Evolutionary conservation across 2,888 invertebrate species (phyloP).

Genomic region (Torymus texanus): DNA sequence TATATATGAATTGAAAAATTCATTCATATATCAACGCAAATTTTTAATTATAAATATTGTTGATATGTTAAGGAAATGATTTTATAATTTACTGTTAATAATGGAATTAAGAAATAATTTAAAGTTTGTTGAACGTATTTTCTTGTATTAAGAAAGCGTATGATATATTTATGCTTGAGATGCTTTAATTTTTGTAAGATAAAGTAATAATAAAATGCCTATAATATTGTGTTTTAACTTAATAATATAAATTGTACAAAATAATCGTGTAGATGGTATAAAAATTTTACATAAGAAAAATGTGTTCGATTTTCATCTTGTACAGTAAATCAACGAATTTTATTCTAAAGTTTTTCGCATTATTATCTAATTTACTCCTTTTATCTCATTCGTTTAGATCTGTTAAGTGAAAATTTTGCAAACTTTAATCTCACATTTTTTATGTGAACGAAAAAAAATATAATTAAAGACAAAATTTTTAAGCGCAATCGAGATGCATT

Average conservation of each 20-base stretch:
- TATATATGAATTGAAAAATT: slow-evolving; percentile 34
- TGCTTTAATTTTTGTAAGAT: slow-evolving; percentile 44
- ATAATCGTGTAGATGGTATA: slow-evolving; percentile 44
- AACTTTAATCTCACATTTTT: slow-evolving; percentile 39
- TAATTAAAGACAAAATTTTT: slow-evolving; percentile 28
- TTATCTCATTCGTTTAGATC: slow-evolving; percentile 35
- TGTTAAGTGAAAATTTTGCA: slow-evolving; percentile 2
- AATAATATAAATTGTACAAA: slow-evolving; percentile 48
- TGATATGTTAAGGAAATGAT: slow-evolving; percentile 14
- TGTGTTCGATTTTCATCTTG: slow-evolving; percentile 56
- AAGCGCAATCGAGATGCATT: slow-evolving; percentile 27
- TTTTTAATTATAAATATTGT: slow-evolving; percentile 34
- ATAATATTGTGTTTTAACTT: slow-evolving; percentile 29
- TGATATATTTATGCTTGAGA: slow-evolving; percentile 7
- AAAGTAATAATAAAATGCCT: slow-evolving; percentile 35
- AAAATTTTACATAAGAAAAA: slow-evolving; percentile 47
- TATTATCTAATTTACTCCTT: slow-evolving; percentile 45
- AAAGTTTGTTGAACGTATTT: slow-evolving; percentile 23
- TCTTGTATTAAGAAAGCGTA: slow-evolving; percentile 17
- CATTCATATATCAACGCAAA: slow-evolving; percentile 29
- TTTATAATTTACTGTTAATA: slow-evolving; percentile 26
- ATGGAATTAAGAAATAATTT: slow-evolving; percentile 16
- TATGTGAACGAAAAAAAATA: slow-evolving; percentile 35
- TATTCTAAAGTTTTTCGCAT: slow-evolving; percentile 49
- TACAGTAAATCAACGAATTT: slow-evolving; percentile 55